Evolutionary conservation across 2,113 vertebrate species (phyloP).

Genomic region (Terrapene triunguis): DNA sequence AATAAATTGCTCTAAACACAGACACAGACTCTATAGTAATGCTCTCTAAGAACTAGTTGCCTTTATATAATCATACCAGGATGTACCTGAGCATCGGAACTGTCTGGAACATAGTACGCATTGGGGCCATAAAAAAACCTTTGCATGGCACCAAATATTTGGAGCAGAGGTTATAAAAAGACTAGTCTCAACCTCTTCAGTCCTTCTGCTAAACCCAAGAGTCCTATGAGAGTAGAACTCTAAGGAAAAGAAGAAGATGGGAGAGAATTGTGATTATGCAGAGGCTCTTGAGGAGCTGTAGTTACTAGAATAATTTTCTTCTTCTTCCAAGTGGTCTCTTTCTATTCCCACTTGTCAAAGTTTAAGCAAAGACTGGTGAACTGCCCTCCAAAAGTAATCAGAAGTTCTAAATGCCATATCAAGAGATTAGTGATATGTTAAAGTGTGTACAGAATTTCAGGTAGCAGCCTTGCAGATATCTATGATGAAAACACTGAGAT

Average conservation of each 20-base stretch:
- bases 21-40: too few species aligned
- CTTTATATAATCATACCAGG: not conserved
- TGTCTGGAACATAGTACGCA: not conserved
- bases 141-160: not conserved
- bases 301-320: not conserved
- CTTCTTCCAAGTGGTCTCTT: not conserved
- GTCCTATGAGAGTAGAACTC: not conserved
- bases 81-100: not conserved
- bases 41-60: not conserved
- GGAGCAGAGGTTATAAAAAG: not conserved
- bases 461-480: not conserved
- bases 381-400: not conserved
- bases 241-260: not conserved
- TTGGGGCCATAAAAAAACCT: not conserved
- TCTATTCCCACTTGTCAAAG: not conserved
- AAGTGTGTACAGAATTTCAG: not conserved
- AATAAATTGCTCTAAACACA: not conserved
- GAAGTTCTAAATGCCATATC: not conserved
- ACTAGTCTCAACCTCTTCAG: not conserved
- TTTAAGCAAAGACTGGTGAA: not conserved
- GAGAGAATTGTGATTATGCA: not conserved
- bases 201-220: not conserved
- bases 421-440: not conserved
- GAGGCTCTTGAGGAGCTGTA: not conserved
- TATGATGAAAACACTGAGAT: not conserved